A percentile compares a stretch with the other conserved stretches of the same genome.
These are phyloP conservation scores for Apocheima hispidaria DNA, from an alignment of 2,888 invertebrate species.

Conservation along the genomic window DNA sequence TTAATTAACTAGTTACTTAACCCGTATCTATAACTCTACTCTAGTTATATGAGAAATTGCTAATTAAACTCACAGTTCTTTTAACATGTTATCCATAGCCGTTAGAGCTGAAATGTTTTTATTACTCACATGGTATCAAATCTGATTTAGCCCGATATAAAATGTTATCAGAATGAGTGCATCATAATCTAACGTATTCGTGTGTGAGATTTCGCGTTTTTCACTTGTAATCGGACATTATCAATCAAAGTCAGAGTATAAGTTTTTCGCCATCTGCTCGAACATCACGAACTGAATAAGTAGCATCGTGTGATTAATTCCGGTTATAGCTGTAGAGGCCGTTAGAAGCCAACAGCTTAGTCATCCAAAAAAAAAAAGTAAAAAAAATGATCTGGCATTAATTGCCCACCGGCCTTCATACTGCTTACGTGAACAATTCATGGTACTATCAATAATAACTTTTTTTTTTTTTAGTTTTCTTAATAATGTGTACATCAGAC, in stretches of 20 bases:
- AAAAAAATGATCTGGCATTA: conserved; percentile 57
- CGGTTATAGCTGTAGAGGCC: too few species aligned
- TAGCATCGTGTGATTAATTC: conserved; percentile 65
- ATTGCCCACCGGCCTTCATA: conserved; percentile 53
- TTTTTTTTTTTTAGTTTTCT: too few species aligned
- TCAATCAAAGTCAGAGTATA: conserved; percentile 43
- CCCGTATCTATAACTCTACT: conserved; percentile 17
- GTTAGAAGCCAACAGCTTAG: too few species aligned
- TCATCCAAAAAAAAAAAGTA: too few species aligned
- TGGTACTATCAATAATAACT: not conserved
- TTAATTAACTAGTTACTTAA: too few species aligned
- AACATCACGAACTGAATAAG: conserved; percentile 55
- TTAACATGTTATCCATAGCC: conserved; percentile 44
- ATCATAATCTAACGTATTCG: conserved; percentile 2
- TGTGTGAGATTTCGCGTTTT: conserved; percentile 23
- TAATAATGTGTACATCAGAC: too few species aligned
- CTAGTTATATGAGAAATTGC: conserved; percentile 40
- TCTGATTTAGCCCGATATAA: conserved; percentile 1
- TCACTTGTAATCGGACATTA: conserved; percentile 20
- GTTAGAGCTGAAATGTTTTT: conserved; percentile 46
- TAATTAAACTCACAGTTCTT: conserved; percentile 39
- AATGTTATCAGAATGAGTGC: conserved; percentile 4
- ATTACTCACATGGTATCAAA: conserved; percentile 21
- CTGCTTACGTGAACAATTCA: conserved; percentile 56
- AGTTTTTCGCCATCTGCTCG: conserved; percentile 48